A percentile compares a stretch with the other conserved stretches of the same genome.
phyloP scores from a whole-genome alignment of 2,888 invertebrate species.

The Colostygia pectinataria region DNA sequence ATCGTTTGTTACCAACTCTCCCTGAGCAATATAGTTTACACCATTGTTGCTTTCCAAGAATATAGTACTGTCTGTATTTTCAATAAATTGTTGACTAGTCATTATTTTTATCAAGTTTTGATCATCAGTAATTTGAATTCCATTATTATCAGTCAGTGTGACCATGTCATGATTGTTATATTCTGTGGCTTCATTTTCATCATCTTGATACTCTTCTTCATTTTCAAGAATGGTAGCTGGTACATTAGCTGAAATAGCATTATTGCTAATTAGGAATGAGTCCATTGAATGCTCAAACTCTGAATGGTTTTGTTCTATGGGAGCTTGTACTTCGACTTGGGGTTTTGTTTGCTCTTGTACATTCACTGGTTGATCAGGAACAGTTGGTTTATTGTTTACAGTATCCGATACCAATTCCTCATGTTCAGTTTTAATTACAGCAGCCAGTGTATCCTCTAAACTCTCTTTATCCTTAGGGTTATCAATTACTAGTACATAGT shows the following conservation, averaged over 20 bases:
- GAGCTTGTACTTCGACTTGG: slow-evolving; percentile 16
- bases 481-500: slow-evolving; percentile 76
- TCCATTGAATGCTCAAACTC: slow-evolving; percentile 63
- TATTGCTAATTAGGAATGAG: slow-evolving; percentile 63
- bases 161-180: slow-evolving; percentile 7
- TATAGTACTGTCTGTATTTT: slow-evolving; percentile 67
- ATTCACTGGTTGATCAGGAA: background rate
- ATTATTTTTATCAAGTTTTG: slow-evolving; percentile 69
- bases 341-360: background rate
- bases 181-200: slow-evolving; percentile 32
- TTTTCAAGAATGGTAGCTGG: slow-evolving; percentile 74
- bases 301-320: slow-evolving; percentile 26
- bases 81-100: slow-evolving; percentile 45
- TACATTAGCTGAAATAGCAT: slow-evolving; percentile 61
- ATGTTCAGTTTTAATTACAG: background rate
- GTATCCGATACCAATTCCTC: background rate
- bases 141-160: slow-evolving; percentile 1
- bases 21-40: slow-evolving; percentile 62
- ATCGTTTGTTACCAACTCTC: slow-evolving; percentile 52
- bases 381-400: background rate
- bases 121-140: slow-evolving; percentile 37
- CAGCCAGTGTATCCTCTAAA: background rate
- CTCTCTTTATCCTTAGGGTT: slow-evolving; percentile 45
- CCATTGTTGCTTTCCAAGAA: slow-evolving; percentile 58
- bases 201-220: slow-evolving; percentile 62